Conservation (phyloP, 2,113 vertebrate species). For the Leuciscus idus region DNA sequence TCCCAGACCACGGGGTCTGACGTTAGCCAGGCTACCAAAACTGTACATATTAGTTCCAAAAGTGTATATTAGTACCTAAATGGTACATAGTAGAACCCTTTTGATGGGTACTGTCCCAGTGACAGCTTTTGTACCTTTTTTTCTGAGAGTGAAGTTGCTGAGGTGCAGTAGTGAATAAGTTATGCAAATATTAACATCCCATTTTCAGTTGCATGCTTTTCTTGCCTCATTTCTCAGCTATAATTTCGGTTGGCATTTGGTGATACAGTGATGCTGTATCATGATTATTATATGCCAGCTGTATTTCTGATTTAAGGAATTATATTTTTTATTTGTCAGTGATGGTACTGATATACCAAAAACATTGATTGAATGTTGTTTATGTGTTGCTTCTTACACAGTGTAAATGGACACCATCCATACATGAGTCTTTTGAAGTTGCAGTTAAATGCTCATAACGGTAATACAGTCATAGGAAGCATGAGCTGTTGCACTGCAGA, state of each 20-base stretch:
- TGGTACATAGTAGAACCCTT: no score
- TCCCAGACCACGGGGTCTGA: no score
- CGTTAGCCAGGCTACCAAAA: no score
- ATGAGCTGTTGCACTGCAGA: not conserved
- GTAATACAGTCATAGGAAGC: not conserved
- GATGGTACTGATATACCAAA: not conserved
- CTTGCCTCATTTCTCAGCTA: constrained; percentile 17
- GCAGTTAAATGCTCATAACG: not conserved
- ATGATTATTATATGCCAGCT: not conserved
- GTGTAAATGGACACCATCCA: not conserved
- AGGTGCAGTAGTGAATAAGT: constrained; percentile 10
- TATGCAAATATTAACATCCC: not conserved
- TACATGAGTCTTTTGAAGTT: not conserved
- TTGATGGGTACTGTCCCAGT: no score
- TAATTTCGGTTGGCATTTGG: not conserved
- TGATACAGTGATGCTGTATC: not conserved
- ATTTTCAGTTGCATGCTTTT: constrained; percentile 27
- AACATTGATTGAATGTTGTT: not conserved
- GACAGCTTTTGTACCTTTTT: no score
- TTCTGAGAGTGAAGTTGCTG: not conserved
- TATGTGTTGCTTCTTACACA: not conserved
- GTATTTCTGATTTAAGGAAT: constrained; percentile 5
- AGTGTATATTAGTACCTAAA: no score
- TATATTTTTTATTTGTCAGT: not conserved
- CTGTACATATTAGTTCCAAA: no score